phyloP scores from a whole-genome alignment of 2,888 invertebrate genomes.

The Cyclophora albipunctata region DNA sequence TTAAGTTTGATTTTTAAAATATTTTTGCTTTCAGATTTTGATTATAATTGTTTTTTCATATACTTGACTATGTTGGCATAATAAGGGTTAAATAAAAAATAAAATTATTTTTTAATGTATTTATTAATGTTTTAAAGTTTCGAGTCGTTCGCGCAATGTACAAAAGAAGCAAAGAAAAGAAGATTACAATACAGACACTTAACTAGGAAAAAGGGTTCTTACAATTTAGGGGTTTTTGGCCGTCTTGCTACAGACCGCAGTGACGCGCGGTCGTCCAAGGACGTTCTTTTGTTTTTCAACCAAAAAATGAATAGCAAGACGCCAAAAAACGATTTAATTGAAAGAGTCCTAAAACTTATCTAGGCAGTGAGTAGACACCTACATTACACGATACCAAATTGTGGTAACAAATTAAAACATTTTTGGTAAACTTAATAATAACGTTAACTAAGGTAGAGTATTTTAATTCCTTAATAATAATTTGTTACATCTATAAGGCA shows the following conservation, averaged over 20 bases:
- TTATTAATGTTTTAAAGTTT: slow-evolving; percentile 57
- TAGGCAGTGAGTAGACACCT: slow-evolving; percentile 49
- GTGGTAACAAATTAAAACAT: slow-evolving; percentile 60
- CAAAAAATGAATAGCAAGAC: no score
- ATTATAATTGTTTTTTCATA: no score
- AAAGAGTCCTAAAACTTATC: slow-evolving; percentile 30
- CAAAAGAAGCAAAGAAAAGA: slow-evolving; percentile 59
- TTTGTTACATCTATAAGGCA: slow-evolving; percentile 70
- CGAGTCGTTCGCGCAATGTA: slow-evolving; percentile 70
- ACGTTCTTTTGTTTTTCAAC: no score
- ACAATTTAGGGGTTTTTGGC: slow-evolving; percentile 10
- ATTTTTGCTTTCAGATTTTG: background rate
- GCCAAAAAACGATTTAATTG: no score
- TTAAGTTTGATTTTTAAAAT: slow-evolving; percentile 1
- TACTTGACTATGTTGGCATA: no score
- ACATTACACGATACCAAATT: slow-evolving; percentile 42
- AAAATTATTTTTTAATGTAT: slow-evolving; percentile 27
- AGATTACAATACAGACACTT: slow-evolving; percentile 41
- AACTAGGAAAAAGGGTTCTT: slow-evolving; percentile 11
- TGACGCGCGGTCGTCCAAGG: no score
- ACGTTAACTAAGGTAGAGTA: slow-evolving; percentile 63
- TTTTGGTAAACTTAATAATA: slow-evolving; percentile 62
- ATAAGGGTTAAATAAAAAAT: slow-evolving; percentile 7
- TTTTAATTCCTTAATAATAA: slow-evolving; percentile 51
- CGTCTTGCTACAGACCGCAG: no score